Base-by-base conservation (phyloP, 2,888 invertebrate species). In the Pyrrhosoma nymphula region DNA sequence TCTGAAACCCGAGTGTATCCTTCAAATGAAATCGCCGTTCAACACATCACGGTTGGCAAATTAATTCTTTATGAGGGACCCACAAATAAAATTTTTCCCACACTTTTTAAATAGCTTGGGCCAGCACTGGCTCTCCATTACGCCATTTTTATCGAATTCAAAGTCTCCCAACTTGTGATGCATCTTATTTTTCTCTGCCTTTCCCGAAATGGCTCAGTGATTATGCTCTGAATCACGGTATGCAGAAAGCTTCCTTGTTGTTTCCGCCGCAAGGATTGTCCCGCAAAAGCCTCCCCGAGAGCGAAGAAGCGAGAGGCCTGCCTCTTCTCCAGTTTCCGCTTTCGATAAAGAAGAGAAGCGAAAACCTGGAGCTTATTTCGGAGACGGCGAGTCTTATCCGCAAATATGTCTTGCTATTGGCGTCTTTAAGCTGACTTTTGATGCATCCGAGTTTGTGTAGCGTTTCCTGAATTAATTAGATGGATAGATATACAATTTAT, bases 201-300 rank as follows among this genome's bases (percentile, higher is more conserved):
- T 69, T 69, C 69, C 69, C 69, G 20, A 69, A 26, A n/a, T 69
- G n/a, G 26, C 69, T 26, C n/a, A 26, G 3, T 69, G 26, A n/a
- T 69, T 26, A 26, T 3, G 26, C 23, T 69, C n/a, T 69, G 69
- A 69, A 26, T 69, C 69, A 69, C 26, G 23, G n/a, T 69, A 69
- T n/a, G 69, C n/a, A 69, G 26, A 69, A 69, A 69, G 26, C 69
- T 69, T 69, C 69, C 69, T 69, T 69, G 69, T 69, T 69, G 69
- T 69, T 69, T 69, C 69, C 69, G 23, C n/a, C 69, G 23, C 8
- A 47, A 26, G 26, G 69, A 69, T 69, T 4, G 10, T 69, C 69
- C 69, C 69, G 69, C 69, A 69, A n/a, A 69, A 69, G n/a, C 69
- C 69, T 69, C 69, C 69, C 3, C 8, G 26, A 23, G n/a, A 26